Evolutionary conservation across 1,140 invertebrate species (phyloP), one percentile per base, ranked within the genome.

Genomic region (Drosophila quadrilineata): DNA sequence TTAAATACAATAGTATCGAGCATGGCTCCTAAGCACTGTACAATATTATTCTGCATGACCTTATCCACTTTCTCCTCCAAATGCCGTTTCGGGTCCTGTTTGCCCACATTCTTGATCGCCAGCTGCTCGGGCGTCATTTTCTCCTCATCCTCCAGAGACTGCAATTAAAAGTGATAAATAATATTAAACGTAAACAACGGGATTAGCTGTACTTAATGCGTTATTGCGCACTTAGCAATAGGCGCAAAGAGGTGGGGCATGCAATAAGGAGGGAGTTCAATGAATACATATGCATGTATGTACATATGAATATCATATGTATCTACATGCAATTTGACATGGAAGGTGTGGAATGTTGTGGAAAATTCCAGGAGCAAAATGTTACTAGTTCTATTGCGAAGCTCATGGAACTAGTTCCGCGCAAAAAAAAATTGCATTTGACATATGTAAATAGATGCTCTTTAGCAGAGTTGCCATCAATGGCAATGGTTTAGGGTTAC

Each of bases 101-200:
- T 99, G 16, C 99, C 99, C 33, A 99, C 98, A 92, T 99, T 99
- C 90, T 99, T 99, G 75, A 99, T 99, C 9, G 98, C 98, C 88
- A 99, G 91, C 90, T 99, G 98, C 90, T 99, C 98, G 0, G 97
- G 96, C n/a, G 98, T 99, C 98, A 99, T 99, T 90, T 99, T 99
- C 89, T 99, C 98, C 91, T 99, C 99, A 84, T 99, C 99, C 91
- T 99, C 98, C 35, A 99, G 91, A 31, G 98, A 96, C 94, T 95
- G 65, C 9, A 87, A 89, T 57, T 45, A 26, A 26, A 56, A 54
- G 40, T 10, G 14, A n/a, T n/a, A n/a, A n/a, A n/a, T n/a, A n/a
- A n/a, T n/a, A n/a, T n/a, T n/a, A n/a, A n/a, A n/a, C n/a, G n/a
- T n/a, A n/a, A n/a, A n/a, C n/a, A n/a, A n/a, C n/a, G n/a, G n/a